Evolutionary conservation across 92 coral and sea anemone genomes (phyloP).

Genomic region (Isaurus tuberculatus): DNA sequence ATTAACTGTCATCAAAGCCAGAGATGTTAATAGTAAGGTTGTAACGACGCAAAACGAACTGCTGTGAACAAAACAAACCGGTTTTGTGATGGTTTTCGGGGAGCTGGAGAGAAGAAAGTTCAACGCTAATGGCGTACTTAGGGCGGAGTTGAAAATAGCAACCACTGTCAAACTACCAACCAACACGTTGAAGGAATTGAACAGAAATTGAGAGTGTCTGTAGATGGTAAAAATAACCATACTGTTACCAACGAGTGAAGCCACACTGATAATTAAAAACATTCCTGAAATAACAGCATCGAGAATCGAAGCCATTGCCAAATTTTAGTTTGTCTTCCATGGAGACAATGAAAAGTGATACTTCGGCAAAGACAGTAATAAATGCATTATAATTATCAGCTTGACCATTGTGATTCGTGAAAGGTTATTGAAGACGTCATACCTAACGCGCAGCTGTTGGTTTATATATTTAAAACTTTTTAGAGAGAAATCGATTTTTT

Average conservation of each 20-base stretch:
- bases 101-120: neutral
- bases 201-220: neutral
- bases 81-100: neutral
- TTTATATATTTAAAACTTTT: too few species aligned
- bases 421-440: too few species aligned
- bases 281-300: neutral
- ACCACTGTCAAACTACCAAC: slow-evolving; percentile 7
- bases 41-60: slow-evolving; percentile 10
- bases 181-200: slow-evolving; percentile 19
- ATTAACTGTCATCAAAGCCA: slow-evolving; percentile 24
- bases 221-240: slow-evolving; percentile 13
- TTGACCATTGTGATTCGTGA: too few species aligned
- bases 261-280: neutral
- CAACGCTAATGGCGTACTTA: neutral
- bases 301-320: neutral
- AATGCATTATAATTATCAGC: too few species aligned
- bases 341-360: too few species aligned
- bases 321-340: neutral
- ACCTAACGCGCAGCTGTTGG: too few species aligned
- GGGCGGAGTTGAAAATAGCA: slow-evolving; percentile 4
- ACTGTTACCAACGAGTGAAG: slow-evolving; percentile 5
- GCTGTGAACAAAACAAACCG: slow-evolving; percentile 1
- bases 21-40: neutral
- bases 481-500: too few species aligned
- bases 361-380: too few species aligned